A percentile compares a stretch with the other conserved stretches of the same genome.
Conservation (phyloP, 2,888 invertebrate genomes). For the Brassicogethes aeneus region DNA sequence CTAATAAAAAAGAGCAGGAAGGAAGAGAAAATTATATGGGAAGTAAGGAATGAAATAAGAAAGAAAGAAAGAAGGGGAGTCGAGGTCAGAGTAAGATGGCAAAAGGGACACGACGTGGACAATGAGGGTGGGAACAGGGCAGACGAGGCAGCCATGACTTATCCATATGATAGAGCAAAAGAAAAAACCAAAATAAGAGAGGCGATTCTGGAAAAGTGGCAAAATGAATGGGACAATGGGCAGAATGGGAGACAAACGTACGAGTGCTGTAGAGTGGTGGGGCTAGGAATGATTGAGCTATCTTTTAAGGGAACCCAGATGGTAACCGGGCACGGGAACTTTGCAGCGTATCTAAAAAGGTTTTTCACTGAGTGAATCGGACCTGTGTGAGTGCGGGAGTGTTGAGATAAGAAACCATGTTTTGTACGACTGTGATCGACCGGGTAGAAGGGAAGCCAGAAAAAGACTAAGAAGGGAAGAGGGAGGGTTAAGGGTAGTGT, state of each 20-base stretch:
- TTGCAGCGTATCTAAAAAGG: constrained; percentile 4
- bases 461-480: not conserved
- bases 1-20: not conserved
- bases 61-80: not conserved
- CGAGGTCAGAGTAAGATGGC: not conserved
- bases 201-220: too few relatives aligned
- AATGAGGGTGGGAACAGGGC: not conserved
- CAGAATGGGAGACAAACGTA: not conserved
- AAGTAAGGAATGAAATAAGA: not conserved
- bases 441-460: not conserved
- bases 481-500: not conserved
- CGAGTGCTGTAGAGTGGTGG: not conserved
- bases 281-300: not conserved
- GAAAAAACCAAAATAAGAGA: too few relatives aligned
- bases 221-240: not conserved
- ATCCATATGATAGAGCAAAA: too few relatives aligned
- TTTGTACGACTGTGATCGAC: not conserved
- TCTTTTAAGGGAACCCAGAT: constrained; percentile 1
- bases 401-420: not conserved
- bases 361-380: not conserved
- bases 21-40: not conserved
- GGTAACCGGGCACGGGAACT: constrained; percentile 4
- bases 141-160: too few relatives aligned
- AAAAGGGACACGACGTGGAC: not conserved
- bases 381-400: not conserved